Conservation (phyloP, 64 coral and sea anemone species). For the Pocillopora verrucosa region DNA sequence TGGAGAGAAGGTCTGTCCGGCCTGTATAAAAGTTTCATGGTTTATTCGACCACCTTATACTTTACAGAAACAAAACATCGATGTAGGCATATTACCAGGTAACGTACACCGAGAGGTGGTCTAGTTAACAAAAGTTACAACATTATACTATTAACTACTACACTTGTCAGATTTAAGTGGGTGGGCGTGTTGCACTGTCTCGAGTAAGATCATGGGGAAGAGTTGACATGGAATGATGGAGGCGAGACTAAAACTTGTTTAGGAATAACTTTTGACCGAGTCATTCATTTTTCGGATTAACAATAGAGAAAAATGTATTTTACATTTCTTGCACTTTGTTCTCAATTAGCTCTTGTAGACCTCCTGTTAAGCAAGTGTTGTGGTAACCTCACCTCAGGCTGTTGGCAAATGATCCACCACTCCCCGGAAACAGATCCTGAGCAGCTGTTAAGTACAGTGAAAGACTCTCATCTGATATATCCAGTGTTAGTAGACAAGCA, state of each 20-base stretch:
- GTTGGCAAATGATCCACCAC: slow-evolving; percentile 50
- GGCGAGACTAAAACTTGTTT: background rate
- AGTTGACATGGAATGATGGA: background rate
- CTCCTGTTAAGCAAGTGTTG: slow-evolving; percentile 65
- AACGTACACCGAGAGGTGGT: background rate
- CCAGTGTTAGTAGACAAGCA: slow-evolving; percentile 68
- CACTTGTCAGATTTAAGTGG: too few species aligned
- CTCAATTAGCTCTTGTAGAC: slow-evolving; percentile 42
- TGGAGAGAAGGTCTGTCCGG: background rate
- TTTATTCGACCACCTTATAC: slow-evolving; percentile 20
- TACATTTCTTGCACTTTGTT: background rate
- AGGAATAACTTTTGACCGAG: background rate
- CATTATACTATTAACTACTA: too few species aligned
- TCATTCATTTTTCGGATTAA: background rate
- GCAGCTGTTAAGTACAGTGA: slow-evolving; percentile 19
- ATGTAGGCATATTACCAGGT: slow-evolving; percentile 26
- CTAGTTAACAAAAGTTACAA: background rate
- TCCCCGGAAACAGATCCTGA: slow-evolving; percentile 39
- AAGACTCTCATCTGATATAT: slow-evolving; percentile 57
- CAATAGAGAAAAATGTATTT: background rate
- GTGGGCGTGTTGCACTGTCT: too few species aligned
- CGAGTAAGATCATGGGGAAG: background rate
- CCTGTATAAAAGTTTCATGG: slow-evolving; percentile 25
- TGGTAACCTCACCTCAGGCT: slow-evolving; percentile 58
- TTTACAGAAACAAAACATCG: background rate